phyloP scores from a whole-genome alignment of 2,113 vertebrate species.

The Pituophis catenifer region DNA sequence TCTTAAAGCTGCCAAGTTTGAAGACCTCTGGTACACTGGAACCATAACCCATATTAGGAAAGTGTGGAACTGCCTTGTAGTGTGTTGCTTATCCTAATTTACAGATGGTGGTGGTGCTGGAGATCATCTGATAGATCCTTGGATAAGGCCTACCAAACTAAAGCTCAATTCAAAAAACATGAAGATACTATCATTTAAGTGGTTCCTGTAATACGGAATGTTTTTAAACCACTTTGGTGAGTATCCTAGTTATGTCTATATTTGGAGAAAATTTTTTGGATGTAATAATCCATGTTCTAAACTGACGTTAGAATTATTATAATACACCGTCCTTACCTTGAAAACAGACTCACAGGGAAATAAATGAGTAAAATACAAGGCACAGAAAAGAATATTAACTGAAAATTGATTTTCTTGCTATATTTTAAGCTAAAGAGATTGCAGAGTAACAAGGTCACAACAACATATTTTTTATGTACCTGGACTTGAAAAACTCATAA shows the following conservation, averaged over 20 bases:
- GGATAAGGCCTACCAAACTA: not conserved
- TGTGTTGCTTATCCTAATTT: not conserved
- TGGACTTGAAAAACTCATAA: not conserved
- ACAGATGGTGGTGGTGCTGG: not conserved
- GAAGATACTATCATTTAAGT: not conserved
- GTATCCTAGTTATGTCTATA: not conserved
- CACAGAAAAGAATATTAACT: not conserved
- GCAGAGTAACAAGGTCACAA: not conserved
- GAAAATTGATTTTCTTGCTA: not conserved
- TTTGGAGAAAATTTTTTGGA: not conserved
- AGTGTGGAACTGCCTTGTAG: not conserved
- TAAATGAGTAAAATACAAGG: not conserved
- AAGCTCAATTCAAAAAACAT: not conserved
- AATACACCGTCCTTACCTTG: not conserved
- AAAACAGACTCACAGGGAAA: not conserved
- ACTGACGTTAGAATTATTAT: not conserved
- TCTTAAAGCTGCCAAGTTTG: no score
- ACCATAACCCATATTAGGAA: not conserved
- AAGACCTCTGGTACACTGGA: not conserved
- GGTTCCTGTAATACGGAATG: not conserved
- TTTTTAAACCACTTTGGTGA: not conserved
- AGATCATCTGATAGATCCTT: not conserved
- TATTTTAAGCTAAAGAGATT: not conserved
- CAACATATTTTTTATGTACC: not conserved
- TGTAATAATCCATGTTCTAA: not conserved